Base-by-base conservation (phyloP, 2,113 vertebrate species). In the Pelobates fuscus region DNA sequence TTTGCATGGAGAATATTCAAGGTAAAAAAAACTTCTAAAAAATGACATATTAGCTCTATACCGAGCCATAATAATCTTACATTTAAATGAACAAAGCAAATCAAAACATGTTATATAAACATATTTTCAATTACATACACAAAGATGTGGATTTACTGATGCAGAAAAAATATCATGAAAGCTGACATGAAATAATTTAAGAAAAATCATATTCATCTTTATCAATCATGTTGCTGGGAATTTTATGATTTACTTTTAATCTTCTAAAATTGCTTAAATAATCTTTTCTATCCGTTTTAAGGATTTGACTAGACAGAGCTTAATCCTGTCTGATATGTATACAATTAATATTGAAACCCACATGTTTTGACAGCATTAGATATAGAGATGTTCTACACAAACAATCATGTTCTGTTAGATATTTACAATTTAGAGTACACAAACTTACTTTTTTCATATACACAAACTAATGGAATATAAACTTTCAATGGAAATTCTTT, bases 171-270 rank as follows among this genome's bases (percentile, higher is more conserved):
- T 70, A 32, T 58, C 46, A 80, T 84, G 83, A 86, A 86, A 88
- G 83, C 83, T 86, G 86, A 84, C 82, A 82, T 81, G 29, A 63
- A 84, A 80, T 88, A 88, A 89, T 86, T 87, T 80, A 80, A 63
- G 71, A 72, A 83, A 88, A 85, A 82, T 80, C 82, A 55, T 82
- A 86, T 84, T 88, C 88, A 90, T 89, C 81, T 30, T 80, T 88
- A 85, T 79, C 83, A 87, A 86, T 84, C 88, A 84, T 89, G 77
- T 86, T 81, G 82, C 81, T 86, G 88, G 88, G 85, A 86, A 89
- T 89, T 89, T 87, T 85, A 78, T 85, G 78, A 87, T 89, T 91
- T 88, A 81, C 78, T 89, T 83, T 74, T 88, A 88, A 91, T 84
- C 85, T 86, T 78, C 81, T 89, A 84, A 86, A 90, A 89, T 82